Percentiles rank a stretch among this genome's conserved stretches.
Conservation (phyloP, 37 sponge, comb jelly and placozoan genomes). For the Hormiphora californensis region DNA sequence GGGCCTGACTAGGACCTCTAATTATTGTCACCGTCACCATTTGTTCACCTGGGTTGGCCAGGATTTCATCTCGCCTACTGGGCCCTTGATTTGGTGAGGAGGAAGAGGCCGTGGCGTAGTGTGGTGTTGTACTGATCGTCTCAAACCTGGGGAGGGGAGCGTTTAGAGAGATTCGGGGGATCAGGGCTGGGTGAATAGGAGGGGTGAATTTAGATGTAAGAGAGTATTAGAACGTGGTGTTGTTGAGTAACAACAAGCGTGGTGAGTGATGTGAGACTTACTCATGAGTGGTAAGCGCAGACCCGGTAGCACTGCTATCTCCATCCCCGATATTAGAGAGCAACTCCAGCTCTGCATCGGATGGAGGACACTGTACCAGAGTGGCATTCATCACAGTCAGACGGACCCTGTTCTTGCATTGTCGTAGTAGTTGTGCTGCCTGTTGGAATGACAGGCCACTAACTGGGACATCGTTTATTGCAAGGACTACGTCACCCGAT, state of each 20-base stretch:
- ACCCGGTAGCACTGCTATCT: no score
- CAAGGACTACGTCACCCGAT: conserved; percentile 32
- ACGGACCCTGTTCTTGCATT: conserved; percentile 40
- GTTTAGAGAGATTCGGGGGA: no score
- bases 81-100: no score
- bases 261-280: no score
- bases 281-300: no score
- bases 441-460: conserved; percentile 53
- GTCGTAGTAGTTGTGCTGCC: conserved; percentile 27
- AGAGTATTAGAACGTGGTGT: no score
- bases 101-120: no score
- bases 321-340: conserved; percentile 9
- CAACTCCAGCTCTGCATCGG: background rate
- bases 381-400: conserved; percentile 15
- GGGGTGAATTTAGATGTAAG: no score
- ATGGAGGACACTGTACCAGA: background rate
- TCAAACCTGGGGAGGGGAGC: no score
- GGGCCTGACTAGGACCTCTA: conserved; percentile 2
- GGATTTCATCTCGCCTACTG: conserved; percentile 42
- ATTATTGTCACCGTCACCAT: background rate
- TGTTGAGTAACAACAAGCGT: no score
- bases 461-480: conserved; percentile 40
- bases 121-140: no score
- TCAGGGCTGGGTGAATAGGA: no score
- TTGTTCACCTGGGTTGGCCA: conserved; percentile 15